Base-by-base conservation (phyloP, 1,140 invertebrate species). In the Drosophila suzukii region DNA sequence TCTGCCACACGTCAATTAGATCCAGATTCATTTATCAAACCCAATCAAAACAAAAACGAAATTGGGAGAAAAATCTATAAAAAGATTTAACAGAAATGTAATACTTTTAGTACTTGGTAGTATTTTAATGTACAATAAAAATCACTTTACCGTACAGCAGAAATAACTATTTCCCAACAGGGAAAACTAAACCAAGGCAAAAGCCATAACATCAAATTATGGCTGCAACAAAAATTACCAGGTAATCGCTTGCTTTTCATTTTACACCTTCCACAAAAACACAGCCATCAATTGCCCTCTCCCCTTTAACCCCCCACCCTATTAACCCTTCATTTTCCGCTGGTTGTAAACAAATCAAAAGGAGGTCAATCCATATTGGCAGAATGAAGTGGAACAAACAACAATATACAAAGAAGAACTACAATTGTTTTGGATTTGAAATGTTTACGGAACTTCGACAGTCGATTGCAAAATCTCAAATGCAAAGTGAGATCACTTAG, bases 241-340 rank as follows among this genome's bases (percentile, higher is more conserved):
- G 56, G 71, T 82, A 77, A 72, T 78, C 74, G 67, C 24, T 78
- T 78, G 75, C 80, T 82, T 83, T 82, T 82, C 75, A 78, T 83
- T 82, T 82, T 83, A 83, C 79, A 82, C 79, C 79, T 83, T 68
- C 62, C 53, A 78, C 72, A 47, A 66, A 81, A 75, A 78, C 44
- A 70, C 50, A 72, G 12, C 43, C 38, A 73, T 51, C 54, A 65
- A 61, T 24, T 39, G 13, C 41, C 46, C 36, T 41, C 49, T 32
- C 20, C 47, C 20, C 56, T 27, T n/a, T 13, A 24, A 15, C 32
- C 32, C 61, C 39, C 36, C 36, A 36, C 56, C 24, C 36, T 58
- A 8, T 38, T 50, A 15, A 53, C 13, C n/a, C 30, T 24, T 46
- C 41, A 56, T 75, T 75, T 73, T 63, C 68, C 58, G 68, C 62